Base-by-base conservation (phyloP, 2,888 invertebrate species). In the Tachina grossa region DNA sequence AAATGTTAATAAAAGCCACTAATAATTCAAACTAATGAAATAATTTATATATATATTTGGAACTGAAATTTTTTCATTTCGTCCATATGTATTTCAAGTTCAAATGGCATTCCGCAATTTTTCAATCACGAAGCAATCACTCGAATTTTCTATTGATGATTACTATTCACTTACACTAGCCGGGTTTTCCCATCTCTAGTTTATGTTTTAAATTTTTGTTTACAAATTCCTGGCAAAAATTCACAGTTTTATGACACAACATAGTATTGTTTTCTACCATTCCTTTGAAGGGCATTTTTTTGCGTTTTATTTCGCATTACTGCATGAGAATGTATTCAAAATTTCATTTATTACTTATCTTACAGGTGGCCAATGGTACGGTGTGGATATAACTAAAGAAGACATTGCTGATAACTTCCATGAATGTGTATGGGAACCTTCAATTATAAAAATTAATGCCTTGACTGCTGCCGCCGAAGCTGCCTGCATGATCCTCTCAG, bases 401-500 rank as follows among this genome's bases (percentile, higher is more conserved):
- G 97, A 98, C 90, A 97, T 99, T 87, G 95, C 96, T 0, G 98
- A 99, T 91, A 99, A 99, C 93, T 97, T 96, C 93, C 95, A 94
- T 68, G 95, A 95, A 6, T 99, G 98, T 93, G 98, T 99, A 77
- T 99, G 99, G 99, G 99, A 99, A 93, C 99, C 99, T 0, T 96
- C 98, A 9, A 94, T 99, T 55, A 97, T 99, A 74, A 99, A 99
- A 93, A 96, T 97, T 87, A 99, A 99, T 93, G 99, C 99, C 0
- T 94, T 99, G 87, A 97, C 97, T 0, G 99, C 99, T 14, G 99
- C 99, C 0, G 95, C 97, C 84, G 99, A 97, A 93, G 99, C 99
- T 2, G 97, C 99, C 14, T 98, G 98, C 88, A 95, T 99, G 91
- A 94, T 99, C 89, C 94, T 99, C 9, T 98, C 98, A 0, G 98